These are phyloP conservation scores for Hedychridium roseum DNA, from an alignment of 2,888 invertebrate genomes.

Conservation along the genomic window DNA sequence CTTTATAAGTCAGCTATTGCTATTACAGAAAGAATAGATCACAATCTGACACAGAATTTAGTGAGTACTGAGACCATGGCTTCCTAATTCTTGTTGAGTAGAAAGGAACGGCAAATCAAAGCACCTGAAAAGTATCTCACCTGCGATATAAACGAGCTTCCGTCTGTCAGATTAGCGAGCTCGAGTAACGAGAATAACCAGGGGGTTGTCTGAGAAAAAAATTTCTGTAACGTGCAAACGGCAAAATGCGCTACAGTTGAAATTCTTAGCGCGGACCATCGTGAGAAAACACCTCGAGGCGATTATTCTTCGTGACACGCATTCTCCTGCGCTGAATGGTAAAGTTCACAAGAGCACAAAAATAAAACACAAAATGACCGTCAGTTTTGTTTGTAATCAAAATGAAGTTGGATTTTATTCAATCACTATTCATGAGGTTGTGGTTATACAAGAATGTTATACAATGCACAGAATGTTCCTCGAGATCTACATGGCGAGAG, in stretches of 20 bases:
- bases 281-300: no score
- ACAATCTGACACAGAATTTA: no score
- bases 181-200: no score
- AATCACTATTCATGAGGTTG: conserved; percentile 55
- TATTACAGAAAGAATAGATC: no score
- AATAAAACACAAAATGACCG: conserved; percentile 58
- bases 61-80: no score
- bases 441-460: conserved; percentile 59
- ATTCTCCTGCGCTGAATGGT: conserved; percentile 35
- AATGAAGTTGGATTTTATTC: conserved; percentile 62
- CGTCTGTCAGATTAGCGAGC: no score
- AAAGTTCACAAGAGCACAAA: conserved; percentile 45
- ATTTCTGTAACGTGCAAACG: no score
- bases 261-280: no score
- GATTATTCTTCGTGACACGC: conserved; percentile 17
- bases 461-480: conserved; percentile 56
- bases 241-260: no score
- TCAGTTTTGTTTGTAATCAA: conserved; percentile 49
- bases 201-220: no score
- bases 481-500: conserved; percentile 53
- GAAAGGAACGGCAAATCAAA: conserved; percentile 25
- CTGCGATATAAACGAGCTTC: conserved; percentile 28
- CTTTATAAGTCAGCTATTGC: no score
- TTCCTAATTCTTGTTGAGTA: no score
- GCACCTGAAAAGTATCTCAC: conserved; percentile 39